Percentiles rank a stretch among this genome's conserved stretches.
Conservation (phyloP, 1,140 invertebrate genomes). For the Bombus turneri region DNA sequence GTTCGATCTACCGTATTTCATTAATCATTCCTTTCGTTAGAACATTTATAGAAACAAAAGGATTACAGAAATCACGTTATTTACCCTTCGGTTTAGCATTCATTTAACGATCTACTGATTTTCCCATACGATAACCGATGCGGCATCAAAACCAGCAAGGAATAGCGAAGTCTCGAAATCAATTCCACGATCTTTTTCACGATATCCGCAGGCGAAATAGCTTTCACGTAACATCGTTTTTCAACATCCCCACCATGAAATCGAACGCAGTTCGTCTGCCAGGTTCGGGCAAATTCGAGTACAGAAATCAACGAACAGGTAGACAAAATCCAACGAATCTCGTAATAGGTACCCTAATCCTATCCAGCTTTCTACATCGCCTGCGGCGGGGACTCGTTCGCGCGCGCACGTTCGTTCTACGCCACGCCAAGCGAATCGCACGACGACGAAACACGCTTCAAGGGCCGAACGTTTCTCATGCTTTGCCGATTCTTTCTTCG, state of each 20-base stretch:
- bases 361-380: slow-evolving; percentile 66
- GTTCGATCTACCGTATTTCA: neutral
- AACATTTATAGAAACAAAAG: neutral
- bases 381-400: slow-evolving; percentile 50
- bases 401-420: slow-evolving; percentile 3
- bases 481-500: slow-evolving; percentile 9
- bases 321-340: slow-evolving; percentile 60
- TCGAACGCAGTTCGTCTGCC: slow-evolving; percentile 5
- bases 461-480: slow-evolving; percentile 50
- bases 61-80: neutral
- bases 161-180: neutral
- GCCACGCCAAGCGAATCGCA: slow-evolving; percentile 14
- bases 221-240: slow-evolving; percentile 29
- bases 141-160: neutral
- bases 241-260: neutral
- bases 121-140: slow-evolving; percentile 18
- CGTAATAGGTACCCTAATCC: slow-evolving; percentile 65
- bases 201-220: slow-evolving; percentile 12
- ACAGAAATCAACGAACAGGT: slow-evolving; percentile 59
- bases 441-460: neutral
- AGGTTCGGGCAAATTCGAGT: slow-evolving; percentile 48
- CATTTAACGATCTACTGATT: slow-evolving; percentile 11
- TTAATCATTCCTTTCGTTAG: slow-evolving; percentile 3
- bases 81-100: neutral
- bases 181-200: slow-evolving; percentile 23